Percentiles rank a stretch among this genome's conserved stretches.
These are phyloP conservation scores for Asobara japonica DNA, from an alignment of 1,140 invertebrate species.

Conservation along the genomic window DNA sequence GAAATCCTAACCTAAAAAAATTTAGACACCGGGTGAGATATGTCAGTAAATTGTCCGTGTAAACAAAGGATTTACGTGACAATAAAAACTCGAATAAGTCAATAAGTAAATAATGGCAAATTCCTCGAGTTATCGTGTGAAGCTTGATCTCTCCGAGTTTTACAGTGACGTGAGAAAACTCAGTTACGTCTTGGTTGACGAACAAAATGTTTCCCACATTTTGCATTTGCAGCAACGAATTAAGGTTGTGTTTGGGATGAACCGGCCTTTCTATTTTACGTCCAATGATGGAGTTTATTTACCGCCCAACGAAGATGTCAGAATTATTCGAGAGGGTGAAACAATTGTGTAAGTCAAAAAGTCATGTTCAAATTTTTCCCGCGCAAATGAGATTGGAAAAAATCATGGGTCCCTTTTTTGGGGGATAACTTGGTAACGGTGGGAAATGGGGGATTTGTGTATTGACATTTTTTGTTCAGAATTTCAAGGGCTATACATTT, in stretches of 20 bases:
- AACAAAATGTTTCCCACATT: conserved; percentile 41
- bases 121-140: conserved; percentile 47
- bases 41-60: conserved; percentile 12
- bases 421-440: too few species aligned
- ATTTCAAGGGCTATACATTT: too few species aligned
- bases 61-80: not conserved
- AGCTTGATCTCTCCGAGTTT: conserved; percentile 48
- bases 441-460: not conserved
- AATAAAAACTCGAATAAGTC: not conserved
- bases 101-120: conserved; percentile 23
- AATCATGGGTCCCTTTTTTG: too few species aligned
- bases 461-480: not conserved
- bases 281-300: conserved; percentile 46
- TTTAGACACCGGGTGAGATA: not conserved
- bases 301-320: conserved; percentile 51
- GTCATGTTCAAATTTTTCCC: not conserved
- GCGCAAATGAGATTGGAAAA: not conserved
- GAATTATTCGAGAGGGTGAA: conserved; percentile 46
- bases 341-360: conserved; percentile 40
- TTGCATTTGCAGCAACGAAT: conserved; percentile 45
- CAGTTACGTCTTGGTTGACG: conserved; percentile 50
- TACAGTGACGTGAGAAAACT: conserved; percentile 44
- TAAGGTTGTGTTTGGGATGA: conserved; percentile 44
- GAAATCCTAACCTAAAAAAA: not conserved
- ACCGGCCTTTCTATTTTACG: conserved; percentile 48